Evolutionary conservation across 1,140 invertebrate genomes (phyloP).

Genomic region (Trinorchestia longiramus): DNA sequence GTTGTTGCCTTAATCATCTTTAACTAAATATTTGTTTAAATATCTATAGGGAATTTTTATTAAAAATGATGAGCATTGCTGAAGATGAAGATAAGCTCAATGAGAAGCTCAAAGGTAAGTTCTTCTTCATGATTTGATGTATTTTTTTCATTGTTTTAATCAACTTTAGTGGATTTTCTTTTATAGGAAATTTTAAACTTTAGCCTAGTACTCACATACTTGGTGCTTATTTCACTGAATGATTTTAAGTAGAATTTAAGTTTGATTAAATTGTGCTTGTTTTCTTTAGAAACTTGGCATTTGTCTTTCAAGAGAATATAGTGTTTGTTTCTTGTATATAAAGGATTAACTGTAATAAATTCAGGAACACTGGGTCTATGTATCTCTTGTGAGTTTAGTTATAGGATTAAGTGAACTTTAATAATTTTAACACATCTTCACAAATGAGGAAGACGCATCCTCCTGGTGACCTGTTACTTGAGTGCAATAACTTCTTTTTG

Average conservation of each 20-base stretch:
- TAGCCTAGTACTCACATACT: not conserved
- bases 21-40: not conserved
- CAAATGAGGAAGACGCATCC: not conserved
- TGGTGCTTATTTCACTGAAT: too few species aligned
- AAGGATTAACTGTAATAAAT: too few species aligned
- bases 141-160: not conserved
- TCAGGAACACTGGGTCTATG: too few species aligned
- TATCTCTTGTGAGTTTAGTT: not conserved
- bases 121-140: not conserved
- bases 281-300: too few species aligned
- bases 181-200: not conserved
- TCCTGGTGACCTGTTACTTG: too few species aligned
- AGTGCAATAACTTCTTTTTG: too few species aligned
- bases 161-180: too few species aligned
- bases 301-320: too few species aligned
- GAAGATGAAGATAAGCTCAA: constrained; percentile 54
- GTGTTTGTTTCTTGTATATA: too few species aligned
- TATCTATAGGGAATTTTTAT: not conserved
- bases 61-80: constrained; percentile 2
- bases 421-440: not conserved
- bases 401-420: not conserved
- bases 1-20: not conserved
- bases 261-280: too few species aligned
- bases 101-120: constrained; percentile 10
- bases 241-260: too few species aligned